phyloP scores from a whole-genome alignment of 1,140 invertebrate species.

The Lordiphosa clarofinis region DNA sequence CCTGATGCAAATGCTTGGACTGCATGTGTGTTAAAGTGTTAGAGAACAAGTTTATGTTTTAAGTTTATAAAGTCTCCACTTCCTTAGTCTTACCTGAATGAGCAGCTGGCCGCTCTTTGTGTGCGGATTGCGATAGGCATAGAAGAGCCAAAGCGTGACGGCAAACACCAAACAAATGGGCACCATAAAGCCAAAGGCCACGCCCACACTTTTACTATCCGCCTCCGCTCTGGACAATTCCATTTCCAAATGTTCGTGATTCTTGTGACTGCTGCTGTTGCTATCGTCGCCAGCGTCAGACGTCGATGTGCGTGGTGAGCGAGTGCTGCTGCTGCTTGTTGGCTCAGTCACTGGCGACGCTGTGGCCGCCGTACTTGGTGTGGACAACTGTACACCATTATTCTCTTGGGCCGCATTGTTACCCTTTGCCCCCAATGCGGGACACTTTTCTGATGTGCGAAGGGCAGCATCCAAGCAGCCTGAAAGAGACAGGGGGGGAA shows the following conservation, averaged over 20 bases:
- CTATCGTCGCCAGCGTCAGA: neutral
- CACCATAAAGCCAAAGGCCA: conserved; percentile 70
- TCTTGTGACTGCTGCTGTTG: conserved; percentile 15
- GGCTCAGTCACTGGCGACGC: conserved; percentile 35
- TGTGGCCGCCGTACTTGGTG: conserved; percentile 2
- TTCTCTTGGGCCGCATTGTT: conserved; percentile 62
- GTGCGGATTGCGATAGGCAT: conserved; percentile 97
- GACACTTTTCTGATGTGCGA: conserved; percentile 79
- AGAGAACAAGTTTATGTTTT: neutral
- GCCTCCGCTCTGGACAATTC: conserved; percentile 27
- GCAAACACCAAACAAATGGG: conserved; percentile 77
- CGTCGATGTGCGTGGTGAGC: conserved; percentile 5
- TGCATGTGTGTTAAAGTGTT: conserved; percentile 59
- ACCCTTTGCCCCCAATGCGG: conserved; percentile 67
- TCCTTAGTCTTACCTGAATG: conserved; percentile 88
- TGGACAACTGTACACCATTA: neutral
- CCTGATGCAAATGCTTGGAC: conserved; percentile 78
- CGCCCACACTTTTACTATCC: conserved; percentile 60
- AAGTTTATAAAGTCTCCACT: too few species aligned
- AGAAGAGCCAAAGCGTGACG: conserved; percentile 88
- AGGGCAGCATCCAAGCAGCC: conserved; percentile 83
- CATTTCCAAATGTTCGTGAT: conserved; percentile 40
- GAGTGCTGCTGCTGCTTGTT: conserved; percentile 31
- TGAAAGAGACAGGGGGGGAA: conserved; percentile 20
- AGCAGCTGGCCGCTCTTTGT: conserved; percentile 96